Percentiles rank a stretch among this genome's conserved stretches.
Evolutionary conservation across 2,888 invertebrate genomes (phyloP).

Genomic region (Leptothorax acervorum): DNA sequence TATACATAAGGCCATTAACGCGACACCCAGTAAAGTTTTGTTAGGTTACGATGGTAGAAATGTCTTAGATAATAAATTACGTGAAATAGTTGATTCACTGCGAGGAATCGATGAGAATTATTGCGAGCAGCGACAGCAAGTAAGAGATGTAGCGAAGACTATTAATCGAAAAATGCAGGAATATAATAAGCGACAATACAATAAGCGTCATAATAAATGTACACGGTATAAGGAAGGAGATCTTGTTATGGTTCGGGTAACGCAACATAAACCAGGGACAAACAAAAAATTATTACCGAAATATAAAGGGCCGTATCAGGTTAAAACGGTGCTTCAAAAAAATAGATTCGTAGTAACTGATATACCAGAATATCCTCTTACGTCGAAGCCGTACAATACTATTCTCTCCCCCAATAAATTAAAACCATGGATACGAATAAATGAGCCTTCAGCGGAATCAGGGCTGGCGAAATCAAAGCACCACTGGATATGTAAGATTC

Average conservation of each 20-base stretch:
- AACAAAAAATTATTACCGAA: background rate
- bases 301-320: background rate
- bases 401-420: background rate
- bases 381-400: background rate
- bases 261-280: background rate
- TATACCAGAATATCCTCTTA: background rate
- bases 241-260: background rate
- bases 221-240: background rate
- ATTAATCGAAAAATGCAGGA: background rate
- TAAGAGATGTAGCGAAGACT: no score
- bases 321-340: background rate
- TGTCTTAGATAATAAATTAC: background rate
- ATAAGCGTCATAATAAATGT: background rate
- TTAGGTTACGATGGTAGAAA: background rate
- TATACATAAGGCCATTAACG: background rate
- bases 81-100: background rate
- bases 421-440: no score
- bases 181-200: background rate
- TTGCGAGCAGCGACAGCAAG: no score
- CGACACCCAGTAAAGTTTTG: background rate
- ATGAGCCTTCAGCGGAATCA: no score
- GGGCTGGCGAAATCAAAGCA: no score
- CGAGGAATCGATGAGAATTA: no score
- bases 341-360: background rate
- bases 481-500: no score